Evolutionary conservation across 2,888 invertebrate species (phyloP), one percentile per base, ranked within the genome.

Genomic region (Heteromurus nitidus): DNA sequence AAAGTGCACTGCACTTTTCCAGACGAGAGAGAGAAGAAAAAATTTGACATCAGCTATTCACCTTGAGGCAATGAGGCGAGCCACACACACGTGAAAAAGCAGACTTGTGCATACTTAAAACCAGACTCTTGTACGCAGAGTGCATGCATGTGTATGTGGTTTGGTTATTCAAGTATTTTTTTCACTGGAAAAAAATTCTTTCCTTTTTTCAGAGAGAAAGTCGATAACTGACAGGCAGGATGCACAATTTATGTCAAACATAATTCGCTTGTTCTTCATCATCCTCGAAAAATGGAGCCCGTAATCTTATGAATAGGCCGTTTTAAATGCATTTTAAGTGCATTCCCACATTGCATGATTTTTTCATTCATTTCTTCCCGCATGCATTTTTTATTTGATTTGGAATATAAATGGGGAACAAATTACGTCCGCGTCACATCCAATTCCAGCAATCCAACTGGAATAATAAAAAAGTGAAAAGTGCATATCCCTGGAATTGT

Each of bases 211-310:
- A 13, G 73, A 53, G 24, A 22, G 65, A 75, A 75, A 75, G 75
- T 75, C 75, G 67, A 75, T 75, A 75, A 75, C 55, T 65, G 75
- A 67, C 75, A 67, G 75, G 67, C 75, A 75, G 55, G 75, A 67
- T 75, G 75, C 75, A 75, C 67, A 75, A 75, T 75, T 75, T 75
- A 75, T 75, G 55, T 58, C 53, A 60, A 67, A 55, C 67, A 75
- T 75, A 75, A 75, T 75, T 75, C 67, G 75, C 67, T 55, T 75
- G 65, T 65, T 73, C 67, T 58, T 55, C 58, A 67, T 75, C 75
- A 58, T 50, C 74, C 64, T 74, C 64, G 64, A 50, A 47, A 26
- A 47, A 47, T 11, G 22, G 28, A 68, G n/a, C 36, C 13, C 36
- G 36, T 36, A 36, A 5, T 36, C 36, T 36, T 36, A 36, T 36